Percentiles rank a stretch among this genome's conserved stretches.
These are phyloP conservation scores for Sebastes fasciatus DNA, from an alignment of 2,113 vertebrate genomes.

Conservation along the genomic window DNA sequence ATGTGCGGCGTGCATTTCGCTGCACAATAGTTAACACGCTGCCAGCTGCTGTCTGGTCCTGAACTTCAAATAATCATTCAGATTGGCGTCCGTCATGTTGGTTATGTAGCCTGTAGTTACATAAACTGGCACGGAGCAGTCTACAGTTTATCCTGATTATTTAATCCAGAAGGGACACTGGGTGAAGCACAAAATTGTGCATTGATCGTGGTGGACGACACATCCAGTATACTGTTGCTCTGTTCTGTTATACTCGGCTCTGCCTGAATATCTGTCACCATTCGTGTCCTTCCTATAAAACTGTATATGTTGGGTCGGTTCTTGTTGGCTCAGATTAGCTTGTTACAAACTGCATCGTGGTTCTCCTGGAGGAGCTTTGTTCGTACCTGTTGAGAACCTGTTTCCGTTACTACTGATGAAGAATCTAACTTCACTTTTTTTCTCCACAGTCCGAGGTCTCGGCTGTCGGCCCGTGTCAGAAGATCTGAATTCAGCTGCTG, in stretches of 20 bases:
- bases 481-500: not conserved
- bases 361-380: not conserved
- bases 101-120: too few relatives aligned
- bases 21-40: not conserved
- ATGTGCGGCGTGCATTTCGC: not conserved
- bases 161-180: too few relatives aligned
- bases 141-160: too few relatives aligned
- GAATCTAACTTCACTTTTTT: not conserved
- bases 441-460: not conserved
- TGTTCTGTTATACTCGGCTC: too few relatives aligned
- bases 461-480: not conserved
- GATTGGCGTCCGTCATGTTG: not conserved
- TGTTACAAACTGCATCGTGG: not conserved
- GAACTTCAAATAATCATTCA: not conserved
- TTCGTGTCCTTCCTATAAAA: too few relatives aligned
- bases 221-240: too few relatives aligned
- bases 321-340: not conserved
- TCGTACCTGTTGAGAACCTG: not conserved
- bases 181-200: too few relatives aligned
- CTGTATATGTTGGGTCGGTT: too few relatives aligned
- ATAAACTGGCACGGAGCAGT: too few relatives aligned
- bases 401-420: not conserved
- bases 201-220: too few relatives aligned
- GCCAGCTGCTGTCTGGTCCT: constrained; percentile 44
- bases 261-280: too few relatives aligned